Evolutionary conservation across 1,140 invertebrate species (phyloP).

Genomic region (Calycopis cecrops): DNA sequence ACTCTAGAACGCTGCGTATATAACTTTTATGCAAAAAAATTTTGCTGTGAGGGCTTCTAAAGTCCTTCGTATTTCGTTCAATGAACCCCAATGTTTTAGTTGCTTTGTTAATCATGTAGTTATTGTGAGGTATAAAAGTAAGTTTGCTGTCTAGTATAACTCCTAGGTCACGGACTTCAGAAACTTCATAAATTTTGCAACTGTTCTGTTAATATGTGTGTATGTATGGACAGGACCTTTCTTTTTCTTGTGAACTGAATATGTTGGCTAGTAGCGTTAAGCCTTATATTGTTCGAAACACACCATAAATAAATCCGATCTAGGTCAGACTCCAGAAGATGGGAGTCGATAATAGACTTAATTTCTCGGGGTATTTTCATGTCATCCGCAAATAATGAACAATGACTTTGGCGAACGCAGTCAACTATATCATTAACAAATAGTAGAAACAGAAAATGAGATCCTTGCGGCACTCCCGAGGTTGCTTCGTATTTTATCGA

Average conservation of each 20-base stretch:
- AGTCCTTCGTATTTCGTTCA: not conserved
- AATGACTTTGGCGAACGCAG: too few species aligned
- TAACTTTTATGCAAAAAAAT: too few species aligned
- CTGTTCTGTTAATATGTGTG: not conserved
- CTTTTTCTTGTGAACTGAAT: not conserved
- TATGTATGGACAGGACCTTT: not conserved
- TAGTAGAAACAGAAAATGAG: not conserved
- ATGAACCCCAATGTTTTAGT: conserved; percentile 1
- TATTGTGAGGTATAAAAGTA: not conserved
- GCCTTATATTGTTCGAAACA: too few species aligned
- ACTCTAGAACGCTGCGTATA: too few species aligned
- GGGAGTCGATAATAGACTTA: not conserved
- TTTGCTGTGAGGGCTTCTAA: not conserved
- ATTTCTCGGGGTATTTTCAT: not conserved
- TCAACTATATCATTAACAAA: not conserved
- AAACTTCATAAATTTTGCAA: not conserved
- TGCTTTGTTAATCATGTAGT: not conserved
- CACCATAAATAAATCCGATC: not conserved
- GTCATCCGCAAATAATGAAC: too few species aligned
- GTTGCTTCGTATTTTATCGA: too few species aligned
- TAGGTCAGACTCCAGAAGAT: not conserved
- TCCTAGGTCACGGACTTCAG: not conserved
- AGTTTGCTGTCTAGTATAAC: conserved; percentile 1
- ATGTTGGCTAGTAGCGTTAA: not conserved
- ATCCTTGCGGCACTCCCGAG: not conserved